These are phyloP conservation scores for Trachelus troglodyta DNA, from an alignment of 2,888 invertebrate genomes.

Conservation along the genomic window DNA sequence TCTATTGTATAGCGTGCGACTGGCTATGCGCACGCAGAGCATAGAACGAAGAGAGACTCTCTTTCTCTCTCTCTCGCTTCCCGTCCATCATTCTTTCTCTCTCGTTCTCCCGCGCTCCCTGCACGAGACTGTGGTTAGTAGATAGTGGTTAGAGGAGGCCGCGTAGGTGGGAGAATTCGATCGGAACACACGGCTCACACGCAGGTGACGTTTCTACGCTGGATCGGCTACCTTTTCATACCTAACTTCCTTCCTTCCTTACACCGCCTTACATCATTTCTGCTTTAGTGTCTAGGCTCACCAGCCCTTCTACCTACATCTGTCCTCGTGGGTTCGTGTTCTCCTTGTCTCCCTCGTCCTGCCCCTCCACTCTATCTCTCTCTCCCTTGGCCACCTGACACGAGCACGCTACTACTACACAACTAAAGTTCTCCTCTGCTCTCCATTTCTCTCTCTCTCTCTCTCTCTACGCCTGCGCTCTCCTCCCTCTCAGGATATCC, in stretches of 20 bases:
- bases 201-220: conserved; percentile 18
- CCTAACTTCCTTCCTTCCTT: conserved; percentile 43
- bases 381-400: conserved; percentile 46
- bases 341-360: background rate
- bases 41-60: conserved; percentile 9
- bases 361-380: background rate
- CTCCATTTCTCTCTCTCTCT: conserved; percentile 16
- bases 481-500: background rate
- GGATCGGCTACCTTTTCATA: conserved; percentile 20
- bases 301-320: background rate
- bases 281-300: background rate
- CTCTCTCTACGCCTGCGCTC: conserved; percentile 29
- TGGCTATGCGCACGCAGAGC: background rate
- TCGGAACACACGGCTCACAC: conserved; percentile 6
- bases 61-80: conserved; percentile 10
- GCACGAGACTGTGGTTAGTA: background rate
- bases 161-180: conserved; percentile 15
- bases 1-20: background rate
- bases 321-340: background rate
- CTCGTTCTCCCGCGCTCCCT: background rate
- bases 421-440: background rate
- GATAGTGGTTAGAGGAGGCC: background rate
- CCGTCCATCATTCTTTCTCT: background rate
- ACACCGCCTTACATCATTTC: conserved; percentile 9
- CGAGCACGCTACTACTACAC: conserved; percentile 13